Conservation (phyloP, 2,888 invertebrate genomes). For the Machimus rusticus region DNA sequence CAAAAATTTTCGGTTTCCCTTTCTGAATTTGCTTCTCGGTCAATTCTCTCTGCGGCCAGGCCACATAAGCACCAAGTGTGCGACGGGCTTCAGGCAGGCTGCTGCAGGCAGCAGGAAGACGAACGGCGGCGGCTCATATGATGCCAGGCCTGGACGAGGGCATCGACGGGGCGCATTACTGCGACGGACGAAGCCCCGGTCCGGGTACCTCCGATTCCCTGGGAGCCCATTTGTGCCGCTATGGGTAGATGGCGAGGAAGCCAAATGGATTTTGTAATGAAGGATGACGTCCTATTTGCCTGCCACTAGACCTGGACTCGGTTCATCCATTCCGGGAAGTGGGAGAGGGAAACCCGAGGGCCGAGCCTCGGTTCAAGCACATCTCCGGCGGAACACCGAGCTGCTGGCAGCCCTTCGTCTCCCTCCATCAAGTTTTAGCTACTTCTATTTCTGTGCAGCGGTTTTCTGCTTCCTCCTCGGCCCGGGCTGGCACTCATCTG, state of each 20-base stretch:
- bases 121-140: background rate
- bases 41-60: slow-evolving; percentile 23
- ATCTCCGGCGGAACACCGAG: background rate
- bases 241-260: background rate
- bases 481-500: background rate
- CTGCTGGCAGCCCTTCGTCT: background rate
- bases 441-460: background rate
- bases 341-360: background rate
- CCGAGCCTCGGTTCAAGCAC: background rate
- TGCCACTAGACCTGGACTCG: background rate
- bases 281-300: slow-evolving; percentile 14
- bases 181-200: background rate
- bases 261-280: background rate
- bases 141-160: background rate
- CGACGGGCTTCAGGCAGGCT: background rate
- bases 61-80: background rate
- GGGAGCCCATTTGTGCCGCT: background rate
- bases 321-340: background rate
- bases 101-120: background rate
- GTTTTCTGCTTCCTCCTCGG: background rate
- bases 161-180: slow-evolving; percentile 1
- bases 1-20: slow-evolving; percentile 38
- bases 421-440: background rate
- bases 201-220: background rate
- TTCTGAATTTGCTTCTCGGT: slow-evolving; percentile 33